phyloP scores from a whole-genome alignment of 2,113 vertebrate genomes.

The Zapornia atra region DNA sequence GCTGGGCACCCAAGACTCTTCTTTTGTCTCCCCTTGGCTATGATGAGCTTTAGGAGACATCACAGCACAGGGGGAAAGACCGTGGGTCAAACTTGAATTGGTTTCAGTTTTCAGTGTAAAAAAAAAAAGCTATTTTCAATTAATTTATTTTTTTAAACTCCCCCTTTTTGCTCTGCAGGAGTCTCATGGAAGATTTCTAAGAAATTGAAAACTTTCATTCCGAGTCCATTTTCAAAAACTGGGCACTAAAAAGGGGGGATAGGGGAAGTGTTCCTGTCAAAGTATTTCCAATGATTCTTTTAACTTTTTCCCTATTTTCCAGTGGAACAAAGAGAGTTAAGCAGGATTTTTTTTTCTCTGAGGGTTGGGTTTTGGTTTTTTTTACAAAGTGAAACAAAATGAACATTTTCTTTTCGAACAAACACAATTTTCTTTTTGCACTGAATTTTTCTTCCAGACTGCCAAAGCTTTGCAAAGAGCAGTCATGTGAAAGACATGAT shows the following conservation, averaged over 20 bases:
- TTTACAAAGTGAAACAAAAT: background rate
- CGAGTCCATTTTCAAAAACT: background rate
- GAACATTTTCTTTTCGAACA: background rate
- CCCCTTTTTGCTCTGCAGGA: background rate
- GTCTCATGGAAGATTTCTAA: background rate
- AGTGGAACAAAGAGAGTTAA: background rate
- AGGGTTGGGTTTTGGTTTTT: background rate
- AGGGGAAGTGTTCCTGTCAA: background rate
- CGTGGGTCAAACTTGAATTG: no score
- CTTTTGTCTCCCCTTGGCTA: background rate
- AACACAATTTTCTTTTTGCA: background rate
- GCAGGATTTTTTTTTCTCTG: background rate
- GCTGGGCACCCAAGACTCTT: fast-evolving
- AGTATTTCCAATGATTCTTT: background rate
- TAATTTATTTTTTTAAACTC: background rate
- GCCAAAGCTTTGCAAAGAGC: background rate
- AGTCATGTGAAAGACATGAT: fast-evolving
- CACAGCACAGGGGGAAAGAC: background rate
- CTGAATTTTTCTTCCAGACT: background rate
- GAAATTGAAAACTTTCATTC: background rate
- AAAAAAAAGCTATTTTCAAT: background rate
- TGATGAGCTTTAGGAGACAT: background rate
- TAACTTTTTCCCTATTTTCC: background rate
- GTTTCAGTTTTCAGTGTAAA: fast-evolving
- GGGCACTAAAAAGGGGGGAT: no score